Conservation (phyloP, 2,113 vertebrate species). For the Pachyramphus minor region DNA sequence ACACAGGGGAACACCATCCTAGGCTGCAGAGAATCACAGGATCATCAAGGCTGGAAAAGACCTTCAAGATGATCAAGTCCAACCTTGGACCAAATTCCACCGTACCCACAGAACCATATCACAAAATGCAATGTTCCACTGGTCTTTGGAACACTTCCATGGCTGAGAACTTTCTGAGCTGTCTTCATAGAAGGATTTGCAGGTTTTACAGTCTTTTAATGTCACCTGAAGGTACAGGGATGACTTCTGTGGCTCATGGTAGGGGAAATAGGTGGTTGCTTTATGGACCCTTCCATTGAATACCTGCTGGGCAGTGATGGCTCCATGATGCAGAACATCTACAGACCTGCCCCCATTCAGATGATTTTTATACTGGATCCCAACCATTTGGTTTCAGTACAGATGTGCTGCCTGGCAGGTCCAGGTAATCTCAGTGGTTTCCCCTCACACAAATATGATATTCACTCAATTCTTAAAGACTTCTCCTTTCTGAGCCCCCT, state of each 20-base stretch:
- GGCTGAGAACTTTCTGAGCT: neutral
- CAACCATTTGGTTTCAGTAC: neutral
- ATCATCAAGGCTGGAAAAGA: neutral
- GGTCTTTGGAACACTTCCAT: fast-evolving
- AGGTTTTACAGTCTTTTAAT: neutral
- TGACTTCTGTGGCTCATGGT: neutral
- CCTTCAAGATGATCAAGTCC: neutral
- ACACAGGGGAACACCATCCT: neutral
- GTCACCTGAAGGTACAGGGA: neutral
- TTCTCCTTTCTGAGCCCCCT: neutral
- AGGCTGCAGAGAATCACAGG: neutral
- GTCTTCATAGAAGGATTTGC: neutral
- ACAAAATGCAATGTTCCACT: fast-evolving
- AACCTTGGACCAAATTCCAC: neutral
- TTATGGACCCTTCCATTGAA: fast-evolving
- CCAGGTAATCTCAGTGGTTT: neutral
- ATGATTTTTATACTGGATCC: neutral
- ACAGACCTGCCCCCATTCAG: neutral
- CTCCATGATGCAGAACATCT: neutral
- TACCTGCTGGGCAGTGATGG: neutral
- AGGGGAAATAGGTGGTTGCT: neutral
- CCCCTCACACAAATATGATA: neutral
- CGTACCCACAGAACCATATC: neutral
- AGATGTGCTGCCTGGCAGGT: neutral
- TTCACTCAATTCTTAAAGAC: neutral